Evolutionary conservation across 2,113 vertebrate genomes (phyloP).

Genomic region (Cervus canadensis): DNA sequence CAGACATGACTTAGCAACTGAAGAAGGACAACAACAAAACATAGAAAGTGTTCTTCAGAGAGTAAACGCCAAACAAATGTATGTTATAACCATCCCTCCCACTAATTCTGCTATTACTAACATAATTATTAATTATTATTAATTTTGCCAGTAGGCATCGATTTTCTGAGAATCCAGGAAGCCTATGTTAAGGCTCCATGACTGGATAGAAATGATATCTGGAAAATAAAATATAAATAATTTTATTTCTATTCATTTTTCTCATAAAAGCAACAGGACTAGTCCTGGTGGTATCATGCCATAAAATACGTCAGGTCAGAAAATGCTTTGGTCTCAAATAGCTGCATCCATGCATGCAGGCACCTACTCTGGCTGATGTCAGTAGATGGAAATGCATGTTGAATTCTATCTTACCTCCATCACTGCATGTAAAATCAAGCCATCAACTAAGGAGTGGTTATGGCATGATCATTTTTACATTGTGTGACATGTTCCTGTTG

Average conservation of each 20-base stretch:
- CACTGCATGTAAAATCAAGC: slow-evolving; percentile 53
- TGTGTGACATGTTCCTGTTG: slow-evolving; percentile 54
- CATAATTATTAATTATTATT: neutral
- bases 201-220: neutral
- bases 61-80: neutral
- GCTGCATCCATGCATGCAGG: neutral
- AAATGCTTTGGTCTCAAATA: neutral
- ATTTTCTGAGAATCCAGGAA: neutral
- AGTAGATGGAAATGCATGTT: slow-evolving; percentile 34
- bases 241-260: neutral
- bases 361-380: neutral
- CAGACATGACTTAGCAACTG: neutral
- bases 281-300: neutral
- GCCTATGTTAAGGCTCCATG: neutral
- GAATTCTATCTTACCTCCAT: slow-evolving; percentile 48
- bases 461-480: slow-evolving; percentile 66
- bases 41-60: neutral
- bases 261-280: neutral
- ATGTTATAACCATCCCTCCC: neutral
- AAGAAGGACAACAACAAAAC: neutral
- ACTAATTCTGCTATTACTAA: neutral
- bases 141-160: neutral
- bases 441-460: slow-evolving; percentile 47
- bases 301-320: neutral
- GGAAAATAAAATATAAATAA: slow-evolving; percentile 21